Percentiles rank a stretch among this genome's conserved stretches.
These are phyloP conservation scores for Rhynchonema sp. DNA, from an alignment of 2,888 invertebrate species.

Conservation along the genomic window DNA sequence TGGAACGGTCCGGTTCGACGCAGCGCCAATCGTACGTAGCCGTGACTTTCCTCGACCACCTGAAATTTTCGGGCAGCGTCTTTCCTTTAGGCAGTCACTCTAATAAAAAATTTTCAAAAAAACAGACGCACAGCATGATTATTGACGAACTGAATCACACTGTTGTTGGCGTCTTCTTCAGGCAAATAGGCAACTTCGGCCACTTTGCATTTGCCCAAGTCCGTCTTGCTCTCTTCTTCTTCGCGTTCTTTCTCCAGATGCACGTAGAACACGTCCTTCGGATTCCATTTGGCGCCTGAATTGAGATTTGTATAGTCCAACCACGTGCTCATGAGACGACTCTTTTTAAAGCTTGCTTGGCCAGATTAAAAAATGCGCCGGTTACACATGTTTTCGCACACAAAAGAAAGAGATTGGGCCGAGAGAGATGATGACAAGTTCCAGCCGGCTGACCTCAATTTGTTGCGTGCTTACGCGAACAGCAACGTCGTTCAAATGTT, in stretches of 20 bases:
- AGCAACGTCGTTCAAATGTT: too few relatives aligned
- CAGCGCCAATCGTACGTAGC: conserved; percentile 11
- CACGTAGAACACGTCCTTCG: conserved; percentile 43
- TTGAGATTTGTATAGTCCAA: too few relatives aligned
- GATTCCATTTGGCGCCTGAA: conserved; percentile 44
- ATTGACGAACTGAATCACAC: conserved; percentile 13
- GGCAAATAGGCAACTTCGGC: conserved; percentile 11
- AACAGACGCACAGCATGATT: conserved; percentile 12
- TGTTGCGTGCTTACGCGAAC: too few relatives aligned
- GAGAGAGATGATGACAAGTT: too few relatives aligned
- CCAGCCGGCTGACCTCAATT: too few relatives aligned
- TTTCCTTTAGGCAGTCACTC: too few relatives aligned
- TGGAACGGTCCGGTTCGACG: conserved; percentile 7
- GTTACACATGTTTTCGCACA: conserved; percentile 12
- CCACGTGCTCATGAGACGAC: too few relatives aligned
- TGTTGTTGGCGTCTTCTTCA: conserved; percentile 4
- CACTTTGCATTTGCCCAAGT: conserved; percentile 32
- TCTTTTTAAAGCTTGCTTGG: too few relatives aligned
- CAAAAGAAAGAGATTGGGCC: too few relatives aligned
- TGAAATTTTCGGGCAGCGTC: too few relatives aligned
- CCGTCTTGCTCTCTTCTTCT: conserved; percentile 24
- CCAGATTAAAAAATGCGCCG: too few relatives aligned
- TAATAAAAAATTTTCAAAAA: neutral
- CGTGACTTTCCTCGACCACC: conserved; percentile 13
- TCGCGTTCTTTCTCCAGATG: conserved; percentile 30